These are phyloP conservation scores for Dipodomys ordii DNA, from an alignment of 2,113 vertebrate genomes.

Conservation along the genomic window DNA sequence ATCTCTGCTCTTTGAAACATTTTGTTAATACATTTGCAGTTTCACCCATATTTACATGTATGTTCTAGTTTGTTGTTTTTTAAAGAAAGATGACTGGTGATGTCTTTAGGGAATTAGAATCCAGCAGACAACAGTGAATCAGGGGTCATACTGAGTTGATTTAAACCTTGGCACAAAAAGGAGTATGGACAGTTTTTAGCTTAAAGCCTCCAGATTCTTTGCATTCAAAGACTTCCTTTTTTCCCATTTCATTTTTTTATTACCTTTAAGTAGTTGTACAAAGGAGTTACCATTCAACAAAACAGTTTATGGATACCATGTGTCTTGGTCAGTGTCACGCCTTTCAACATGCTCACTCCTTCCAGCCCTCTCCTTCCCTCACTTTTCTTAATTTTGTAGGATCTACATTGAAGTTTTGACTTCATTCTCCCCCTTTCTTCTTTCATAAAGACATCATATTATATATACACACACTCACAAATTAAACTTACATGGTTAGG, in stretches of 20 bases:
- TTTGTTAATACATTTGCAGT: background rate
- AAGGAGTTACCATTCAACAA: no score
- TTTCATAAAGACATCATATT: no score
- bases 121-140: background rate
- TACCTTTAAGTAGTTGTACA: no score
- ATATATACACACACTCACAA: no score
- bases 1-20: background rate
- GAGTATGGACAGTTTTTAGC: background rate
- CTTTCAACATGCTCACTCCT: no score
- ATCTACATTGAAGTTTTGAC: no score
- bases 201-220: conserved; percentile 16
- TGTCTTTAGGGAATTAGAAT: background rate
- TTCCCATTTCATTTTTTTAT: no score
- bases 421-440: no score
- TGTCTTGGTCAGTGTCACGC: no score
- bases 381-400: no score
- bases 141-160: background rate
- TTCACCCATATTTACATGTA: background rate
- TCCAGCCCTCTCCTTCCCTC: no score
- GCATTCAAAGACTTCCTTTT: background rate
- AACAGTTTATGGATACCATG: no score
- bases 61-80: background rate
- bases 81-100: background rate
- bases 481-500: background rate
- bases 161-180: background rate